These are phyloP conservation scores for Crioceris asparagi DNA, from an alignment of 2,888 invertebrate species.

Conservation along the genomic window DNA sequence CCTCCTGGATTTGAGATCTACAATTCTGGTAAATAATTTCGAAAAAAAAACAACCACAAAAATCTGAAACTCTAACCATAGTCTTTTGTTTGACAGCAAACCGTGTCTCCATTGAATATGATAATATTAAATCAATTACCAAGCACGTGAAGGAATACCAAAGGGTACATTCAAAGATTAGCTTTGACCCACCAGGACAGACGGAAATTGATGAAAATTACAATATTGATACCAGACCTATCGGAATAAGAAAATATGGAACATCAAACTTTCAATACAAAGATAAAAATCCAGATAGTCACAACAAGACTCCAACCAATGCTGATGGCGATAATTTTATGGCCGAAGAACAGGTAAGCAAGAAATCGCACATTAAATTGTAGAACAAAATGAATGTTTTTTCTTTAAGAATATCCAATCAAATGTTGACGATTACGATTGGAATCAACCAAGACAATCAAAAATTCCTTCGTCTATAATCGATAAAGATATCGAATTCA, in stretches of 20 bases:
- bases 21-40: slow-evolving; percentile 46
- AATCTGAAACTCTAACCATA: no score
- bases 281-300: no score
- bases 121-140: slow-evolving; percentile 26
- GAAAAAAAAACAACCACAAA: no score
- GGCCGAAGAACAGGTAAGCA: no score
- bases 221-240: slow-evolving; percentile 20
- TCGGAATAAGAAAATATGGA: slow-evolving; percentile 27
- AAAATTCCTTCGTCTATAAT: no score
- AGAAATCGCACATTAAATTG: no score
- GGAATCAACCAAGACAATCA: no score
- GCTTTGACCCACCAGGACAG: slow-evolving; percentile 18
- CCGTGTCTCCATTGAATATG: slow-evolving; percentile 26
- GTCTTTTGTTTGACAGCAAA: slow-evolving; percentile 22
- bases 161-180: slow-evolving; percentile 27
- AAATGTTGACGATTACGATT: no score
- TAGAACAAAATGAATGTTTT: no score
- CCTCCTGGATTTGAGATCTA: slow-evolving; percentile 66
- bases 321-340: no score
- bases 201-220: slow-evolving; percentile 26
- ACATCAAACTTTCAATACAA: slow-evolving; percentile 34
- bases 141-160: slow-evolving; percentile 32
- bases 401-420: no score
- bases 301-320: no score
- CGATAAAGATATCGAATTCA: slow-evolving; percentile 16